These are phyloP conservation scores for Pholis gunnellus DNA, from an alignment of 2,113 vertebrate species.

Conservation along the genomic window DNA sequence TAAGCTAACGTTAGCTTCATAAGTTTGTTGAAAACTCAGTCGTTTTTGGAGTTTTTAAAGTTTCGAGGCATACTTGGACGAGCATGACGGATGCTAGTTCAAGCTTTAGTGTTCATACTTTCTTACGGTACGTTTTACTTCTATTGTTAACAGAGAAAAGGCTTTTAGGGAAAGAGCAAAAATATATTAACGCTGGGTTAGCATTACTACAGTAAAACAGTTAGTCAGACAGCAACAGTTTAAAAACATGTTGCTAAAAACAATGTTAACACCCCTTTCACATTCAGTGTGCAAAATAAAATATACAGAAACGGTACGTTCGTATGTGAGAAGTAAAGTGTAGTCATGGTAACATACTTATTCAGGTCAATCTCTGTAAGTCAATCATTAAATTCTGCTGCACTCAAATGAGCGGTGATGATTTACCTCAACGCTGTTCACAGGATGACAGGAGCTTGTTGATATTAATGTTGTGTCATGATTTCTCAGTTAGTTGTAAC, in stretches of 20 bases:
- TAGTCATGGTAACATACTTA: neutral
- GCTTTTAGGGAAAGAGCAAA: too few relatives aligned
- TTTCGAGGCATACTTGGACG: too few relatives aligned
- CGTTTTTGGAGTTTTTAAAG: neutral
- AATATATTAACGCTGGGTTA: too few relatives aligned
- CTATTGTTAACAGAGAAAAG: too few relatives aligned
- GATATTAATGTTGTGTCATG: constrained; percentile 25
- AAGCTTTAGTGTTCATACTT: too few relatives aligned
- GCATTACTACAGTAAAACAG: neutral
- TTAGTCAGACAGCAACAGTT: too few relatives aligned
- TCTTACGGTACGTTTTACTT: too few relatives aligned
- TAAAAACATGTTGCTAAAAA: neutral
- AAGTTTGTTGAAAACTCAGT: neutral
- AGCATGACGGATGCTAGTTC: too few relatives aligned
- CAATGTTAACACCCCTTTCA: neutral
- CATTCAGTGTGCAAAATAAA: neutral
- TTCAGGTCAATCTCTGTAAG: neutral
- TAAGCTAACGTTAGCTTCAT: neutral
- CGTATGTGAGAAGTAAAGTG: neutral
- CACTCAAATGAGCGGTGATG: constrained; percentile 25
- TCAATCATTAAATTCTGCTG: constrained; percentile 46
- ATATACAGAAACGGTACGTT: neutral
- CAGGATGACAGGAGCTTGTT: constrained; percentile 13
- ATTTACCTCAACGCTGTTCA: constrained; percentile 36
- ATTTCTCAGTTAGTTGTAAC: constrained; percentile 38